Percentiles rank a stretch among this genome's conserved stretches.
Evolutionary conservation across 1,140 invertebrate species (phyloP).

Genomic region (Drosophila punjabiensis): DNA sequence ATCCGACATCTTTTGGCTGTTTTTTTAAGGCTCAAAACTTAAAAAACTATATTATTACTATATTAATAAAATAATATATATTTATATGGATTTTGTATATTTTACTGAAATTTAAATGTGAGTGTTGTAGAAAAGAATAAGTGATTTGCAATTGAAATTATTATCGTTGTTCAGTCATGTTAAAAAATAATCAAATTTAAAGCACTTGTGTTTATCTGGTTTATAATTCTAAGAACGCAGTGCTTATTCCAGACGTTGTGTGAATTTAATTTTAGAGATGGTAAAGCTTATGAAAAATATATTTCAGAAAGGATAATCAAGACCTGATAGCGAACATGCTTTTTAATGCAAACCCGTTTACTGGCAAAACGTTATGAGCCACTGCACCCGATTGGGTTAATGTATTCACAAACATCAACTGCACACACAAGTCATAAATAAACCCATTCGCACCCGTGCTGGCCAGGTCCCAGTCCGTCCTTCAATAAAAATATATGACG

Average conservation of each 20-base stretch:
- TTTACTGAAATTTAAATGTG: conserved; percentile 26
- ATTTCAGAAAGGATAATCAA: neutral
- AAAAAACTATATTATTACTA: neutral
- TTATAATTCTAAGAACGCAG: too few species aligned
- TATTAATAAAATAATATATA: neutral
- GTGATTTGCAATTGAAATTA: neutral
- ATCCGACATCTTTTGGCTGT: conserved; percentile 6
- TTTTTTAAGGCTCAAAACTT: neutral
- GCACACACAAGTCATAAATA: conserved; percentile 53
- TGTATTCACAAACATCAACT: conserved; percentile 48
- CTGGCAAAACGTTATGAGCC: conserved; percentile 6
- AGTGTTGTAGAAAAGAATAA: neutral
- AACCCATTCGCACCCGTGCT: conserved; percentile 36
- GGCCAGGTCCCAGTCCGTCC: conserved; percentile 21
- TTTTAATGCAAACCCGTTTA: conserved; percentile 7
- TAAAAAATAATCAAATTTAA: too few species aligned
- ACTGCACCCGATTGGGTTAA: conserved; percentile 36
- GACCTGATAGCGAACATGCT: neutral
- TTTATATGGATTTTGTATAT: conserved; percentile 18
- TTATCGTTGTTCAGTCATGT: neutral
- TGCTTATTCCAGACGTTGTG: too few species aligned
- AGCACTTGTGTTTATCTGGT: too few species aligned
- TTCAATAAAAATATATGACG: conserved; percentile 39
- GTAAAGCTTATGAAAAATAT: too few species aligned
- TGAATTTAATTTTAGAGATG: too few species aligned